Percentiles rank a stretch among this genome's conserved stretches.
These are phyloP conservation scores for Orcinus orca DNA, from an alignment of 2,113 vertebrate genomes.

Conservation along the genomic window DNA sequence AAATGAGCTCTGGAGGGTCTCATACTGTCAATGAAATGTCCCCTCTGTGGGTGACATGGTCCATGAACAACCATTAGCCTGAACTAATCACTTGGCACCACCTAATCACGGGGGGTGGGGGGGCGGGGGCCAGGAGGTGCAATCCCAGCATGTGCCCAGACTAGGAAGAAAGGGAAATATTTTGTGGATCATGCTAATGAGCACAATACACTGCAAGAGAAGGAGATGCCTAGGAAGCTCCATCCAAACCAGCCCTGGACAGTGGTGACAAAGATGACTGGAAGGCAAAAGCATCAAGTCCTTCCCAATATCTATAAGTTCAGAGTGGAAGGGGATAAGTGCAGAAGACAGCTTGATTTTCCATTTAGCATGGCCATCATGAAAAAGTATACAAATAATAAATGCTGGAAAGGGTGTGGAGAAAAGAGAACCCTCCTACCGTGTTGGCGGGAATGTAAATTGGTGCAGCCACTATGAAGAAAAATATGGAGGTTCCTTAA, in stretches of 20 bases:
- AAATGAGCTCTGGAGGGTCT: background rate
- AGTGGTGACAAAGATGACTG: accelerated
- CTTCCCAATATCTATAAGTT: background rate
- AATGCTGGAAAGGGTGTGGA: background rate
- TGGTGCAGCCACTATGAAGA: background rate
- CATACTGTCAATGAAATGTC: background rate
- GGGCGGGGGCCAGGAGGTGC: background rate
- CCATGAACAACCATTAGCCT: background rate
- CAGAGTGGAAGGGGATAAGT: background rate
- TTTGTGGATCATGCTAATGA: background rate
- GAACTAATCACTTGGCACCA: background rate
- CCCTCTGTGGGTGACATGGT: accelerated
- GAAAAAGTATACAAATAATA: background rate
- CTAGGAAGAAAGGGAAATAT: no score
- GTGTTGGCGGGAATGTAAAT: background rate
- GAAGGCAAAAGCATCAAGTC: background rate
- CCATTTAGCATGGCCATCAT: background rate
- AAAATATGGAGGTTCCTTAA: background rate
- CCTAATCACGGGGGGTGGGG: background rate
- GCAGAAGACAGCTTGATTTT: background rate
- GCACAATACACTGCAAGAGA: background rate
- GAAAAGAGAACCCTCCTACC: background rate
- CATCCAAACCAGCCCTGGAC: background rate
- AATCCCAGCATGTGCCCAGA: no score
- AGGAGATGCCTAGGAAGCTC: background rate